Percentiles rank a stretch among this genome's conserved stretches.
phyloP scores from a whole-genome alignment of 1,140 invertebrate genomes.

The Telenomus remus region DNA sequence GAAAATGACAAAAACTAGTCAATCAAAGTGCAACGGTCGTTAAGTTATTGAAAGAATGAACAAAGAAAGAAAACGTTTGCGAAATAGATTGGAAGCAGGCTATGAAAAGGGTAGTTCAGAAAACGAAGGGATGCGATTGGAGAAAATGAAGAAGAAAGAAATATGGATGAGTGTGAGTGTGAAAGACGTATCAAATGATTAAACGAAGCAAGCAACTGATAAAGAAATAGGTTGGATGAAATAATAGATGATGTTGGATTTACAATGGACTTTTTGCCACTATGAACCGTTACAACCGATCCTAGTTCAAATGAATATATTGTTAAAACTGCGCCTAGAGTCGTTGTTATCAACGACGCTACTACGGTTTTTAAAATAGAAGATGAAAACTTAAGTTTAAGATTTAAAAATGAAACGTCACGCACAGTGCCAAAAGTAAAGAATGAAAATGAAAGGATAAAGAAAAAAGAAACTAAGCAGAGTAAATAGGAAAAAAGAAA shows the following conservation, averaged over 20 bases:
- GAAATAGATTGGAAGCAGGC: too few species aligned
- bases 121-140: conserved; percentile 10
- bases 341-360: conserved; percentile 51
- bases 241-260: conserved; percentile 16
- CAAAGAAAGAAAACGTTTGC: background rate
- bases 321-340: conserved; percentile 66
- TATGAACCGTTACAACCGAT: conserved; percentile 51
- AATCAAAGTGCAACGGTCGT: conserved; percentile 76
- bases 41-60: conserved; percentile 1
- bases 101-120: conserved; percentile 25
- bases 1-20: conserved; percentile 73
- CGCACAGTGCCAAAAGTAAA: conserved; percentile 68
- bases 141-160: conserved; percentile 5
- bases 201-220: conserved; percentile 18
- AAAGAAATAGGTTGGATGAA: conserved; percentile 21
- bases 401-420: conserved; percentile 39
- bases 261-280: conserved; percentile 28
- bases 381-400: conserved; percentile 59
- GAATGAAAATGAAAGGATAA: conserved; percentile 29
- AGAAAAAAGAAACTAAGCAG: background rate
- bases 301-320: conserved; percentile 60
- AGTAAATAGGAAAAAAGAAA: conserved; percentile 19
- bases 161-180: too few species aligned
- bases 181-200: conserved; percentile 4
- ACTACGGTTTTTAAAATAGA: conserved; percentile 58